Percentiles rank a stretch among this genome's conserved stretches.
These are phyloP conservation scores for Antechinus stuartii DNA, from an alignment of 2,113 vertebrate species.

Conservation along the genomic window DNA sequence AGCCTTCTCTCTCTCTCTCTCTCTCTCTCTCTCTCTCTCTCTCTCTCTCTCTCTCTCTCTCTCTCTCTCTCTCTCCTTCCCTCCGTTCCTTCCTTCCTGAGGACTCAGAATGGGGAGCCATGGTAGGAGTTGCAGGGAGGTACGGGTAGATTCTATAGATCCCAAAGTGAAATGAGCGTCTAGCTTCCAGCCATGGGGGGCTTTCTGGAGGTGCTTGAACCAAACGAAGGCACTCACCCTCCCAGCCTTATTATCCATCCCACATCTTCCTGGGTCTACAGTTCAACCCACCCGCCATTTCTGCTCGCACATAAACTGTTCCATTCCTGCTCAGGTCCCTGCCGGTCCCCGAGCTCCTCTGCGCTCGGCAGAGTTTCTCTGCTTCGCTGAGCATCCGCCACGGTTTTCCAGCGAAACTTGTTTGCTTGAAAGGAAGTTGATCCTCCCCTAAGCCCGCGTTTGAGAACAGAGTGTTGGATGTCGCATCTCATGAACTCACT, in stretches of 20 bases:
- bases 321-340: not conserved
- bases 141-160: not conserved
- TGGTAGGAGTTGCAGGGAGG: not conserved
- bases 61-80: too few relatives aligned
- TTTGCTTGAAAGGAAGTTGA: slow-evolving; percentile 45
- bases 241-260: not conserved
- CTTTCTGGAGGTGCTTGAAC: not conserved
- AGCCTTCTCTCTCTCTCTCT: not conserved
- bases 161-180: too few relatives aligned
- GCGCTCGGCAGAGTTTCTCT: not conserved
- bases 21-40: too few relatives aligned
- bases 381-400: slow-evolving; percentile 29
- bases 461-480: slow-evolving; percentile 26
- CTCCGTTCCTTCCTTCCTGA: not conserved
- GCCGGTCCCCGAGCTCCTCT: not conserved
- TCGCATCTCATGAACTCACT: slow-evolving; percentile 25
- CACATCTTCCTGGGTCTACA: not conserved
- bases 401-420: slow-evolving; percentile 32
- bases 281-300: not conserved
- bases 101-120: not conserved
- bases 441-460: slow-evolving; percentile 40
- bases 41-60: too few relatives aligned
- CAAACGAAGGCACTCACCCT: not conserved
- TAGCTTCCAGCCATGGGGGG: too few relatives aligned
- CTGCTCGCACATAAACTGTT: not conserved